These are phyloP conservation scores for Suncus etruscus DNA, from an alignment of 2,113 vertebrate genomes.

Conservation along the genomic window DNA sequence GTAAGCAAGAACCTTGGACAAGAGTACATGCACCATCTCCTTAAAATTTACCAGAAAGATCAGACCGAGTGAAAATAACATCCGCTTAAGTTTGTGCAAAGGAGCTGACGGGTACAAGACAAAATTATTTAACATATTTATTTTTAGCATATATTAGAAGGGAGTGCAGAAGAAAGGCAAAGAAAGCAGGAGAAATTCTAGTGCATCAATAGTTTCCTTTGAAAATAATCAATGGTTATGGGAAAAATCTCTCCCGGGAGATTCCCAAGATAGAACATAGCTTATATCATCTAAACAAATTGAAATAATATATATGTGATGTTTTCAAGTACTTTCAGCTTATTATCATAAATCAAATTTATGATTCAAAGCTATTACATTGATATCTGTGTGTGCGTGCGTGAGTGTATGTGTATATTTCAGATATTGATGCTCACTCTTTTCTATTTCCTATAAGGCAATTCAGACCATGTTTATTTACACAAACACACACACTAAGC, in stretches of 20 bases:
- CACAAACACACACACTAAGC: not conserved
- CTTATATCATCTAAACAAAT: not conserved
- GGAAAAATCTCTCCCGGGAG: not conserved
- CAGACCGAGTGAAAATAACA: not conserved
- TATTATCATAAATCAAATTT: not conserved
- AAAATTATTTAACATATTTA: not conserved
- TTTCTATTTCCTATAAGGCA: not conserved
- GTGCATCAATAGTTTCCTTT: not conserved
- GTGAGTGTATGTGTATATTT: too few species aligned
- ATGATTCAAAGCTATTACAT: not conserved
- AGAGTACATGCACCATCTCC: not conserved
- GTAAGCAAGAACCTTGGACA: not conserved
- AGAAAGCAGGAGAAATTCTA: not conserved
- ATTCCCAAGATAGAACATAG: not conserved
- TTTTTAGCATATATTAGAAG: not conserved
- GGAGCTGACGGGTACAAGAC: not conserved
- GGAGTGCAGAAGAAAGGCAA: not conserved
- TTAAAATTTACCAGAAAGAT: constrained; percentile 52
- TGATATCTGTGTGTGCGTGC: too few species aligned
- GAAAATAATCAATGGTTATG: constrained; percentile 15
- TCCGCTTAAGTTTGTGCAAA: not conserved
- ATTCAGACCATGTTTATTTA: constrained; percentile 23
- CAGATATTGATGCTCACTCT: too few species aligned
- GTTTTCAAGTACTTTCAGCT: not conserved
- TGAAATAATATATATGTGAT: not conserved